A percentile compares a stretch with the other conserved stretches of the same genome.
These are phyloP conservation scores for Cepaea nemoralis DNA, from an alignment of 1,140 invertebrate genomes.

Conservation along the genomic window DNA sequence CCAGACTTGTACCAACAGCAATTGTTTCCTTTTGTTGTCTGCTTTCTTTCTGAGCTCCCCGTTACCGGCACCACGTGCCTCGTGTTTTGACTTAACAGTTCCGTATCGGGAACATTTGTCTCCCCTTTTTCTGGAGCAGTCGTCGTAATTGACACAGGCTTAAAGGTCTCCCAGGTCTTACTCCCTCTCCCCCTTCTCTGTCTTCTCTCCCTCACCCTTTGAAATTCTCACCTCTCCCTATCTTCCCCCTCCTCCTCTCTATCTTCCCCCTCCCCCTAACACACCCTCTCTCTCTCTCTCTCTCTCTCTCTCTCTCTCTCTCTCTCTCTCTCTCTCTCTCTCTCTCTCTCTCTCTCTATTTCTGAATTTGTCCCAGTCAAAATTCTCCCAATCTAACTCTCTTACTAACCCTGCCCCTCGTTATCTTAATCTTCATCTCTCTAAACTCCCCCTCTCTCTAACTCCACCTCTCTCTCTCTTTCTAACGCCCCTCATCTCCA, in stretches of 20 bases:
- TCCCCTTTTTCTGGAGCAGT: background rate
- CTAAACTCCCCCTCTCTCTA: background rate
- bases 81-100: background rate
- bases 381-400: background rate
- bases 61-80: background rate
- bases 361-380: too few relatives aligned
- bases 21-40: background rate
- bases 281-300: background rate
- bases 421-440: background rate
- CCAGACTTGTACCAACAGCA: slow-evolving; percentile 10
- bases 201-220: background rate
- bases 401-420: background rate
- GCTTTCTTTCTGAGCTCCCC: background rate
- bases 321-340: background rate
- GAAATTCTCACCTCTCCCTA: too few relatives aligned
- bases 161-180: background rate
- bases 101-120: background rate
- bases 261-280: background rate
- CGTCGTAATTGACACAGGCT: background rate
- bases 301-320: background rate
- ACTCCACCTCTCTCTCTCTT: background rate
- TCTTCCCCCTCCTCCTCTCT: background rate
- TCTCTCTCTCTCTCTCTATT: background rate
- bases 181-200: background rate
- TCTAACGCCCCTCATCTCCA: background rate